Percentiles rank a stretch among this genome's conserved stretches.
Conservation (phyloP, 1,140 invertebrate species). For the Diabrotica virgifera region DNA sequence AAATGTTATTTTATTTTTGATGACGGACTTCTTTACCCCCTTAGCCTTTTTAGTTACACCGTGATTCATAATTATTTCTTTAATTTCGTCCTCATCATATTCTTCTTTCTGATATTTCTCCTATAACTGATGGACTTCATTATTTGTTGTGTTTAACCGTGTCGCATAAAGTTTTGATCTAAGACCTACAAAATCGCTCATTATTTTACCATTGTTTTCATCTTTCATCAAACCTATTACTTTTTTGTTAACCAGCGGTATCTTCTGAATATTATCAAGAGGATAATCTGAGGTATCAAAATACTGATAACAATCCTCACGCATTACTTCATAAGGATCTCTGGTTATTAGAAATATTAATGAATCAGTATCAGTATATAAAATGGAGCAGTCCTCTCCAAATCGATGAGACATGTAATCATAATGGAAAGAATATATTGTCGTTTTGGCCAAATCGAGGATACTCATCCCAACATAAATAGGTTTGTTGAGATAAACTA, state of each 20-base stretch:
- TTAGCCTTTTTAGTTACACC: not conserved
- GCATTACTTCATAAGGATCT: conserved; percentile 31
- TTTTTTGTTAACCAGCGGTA: conserved; percentile 47
- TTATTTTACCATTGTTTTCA: conserved; percentile 40
- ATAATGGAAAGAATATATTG: conserved; percentile 38
- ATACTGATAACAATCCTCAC: conserved; percentile 21
- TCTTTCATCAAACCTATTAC: conserved; percentile 52
- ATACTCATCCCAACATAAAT: conserved; percentile 43
- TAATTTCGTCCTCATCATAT: conserved; percentile 8
- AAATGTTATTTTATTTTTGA: conserved; percentile 31
- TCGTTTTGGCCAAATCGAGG: conserved; percentile 31
- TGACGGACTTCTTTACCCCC: conserved; percentile 29
- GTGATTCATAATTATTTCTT: not conserved
- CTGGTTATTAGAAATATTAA: conserved; percentile 33
- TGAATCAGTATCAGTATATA: conserved; percentile 32
- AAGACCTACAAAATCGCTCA: conserved; percentile 48
- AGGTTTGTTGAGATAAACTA: conserved; percentile 47
- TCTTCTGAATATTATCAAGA: conserved; percentile 29
- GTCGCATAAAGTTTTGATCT: conserved; percentile 48
- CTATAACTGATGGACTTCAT: not conserved
- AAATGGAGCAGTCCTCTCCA: conserved; percentile 28
- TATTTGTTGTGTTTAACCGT: conserved; percentile 15
- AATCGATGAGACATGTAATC: conserved; percentile 30
- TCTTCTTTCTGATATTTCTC: conserved; percentile 25
- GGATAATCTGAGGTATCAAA: conserved; percentile 32